A percentile compares a stretch with the other conserved stretches of the same genome.
Evolutionary conservation across 64 coral and sea anemone genomes (phyloP).

Genomic region (Dendronephthya gigantea): DNA sequence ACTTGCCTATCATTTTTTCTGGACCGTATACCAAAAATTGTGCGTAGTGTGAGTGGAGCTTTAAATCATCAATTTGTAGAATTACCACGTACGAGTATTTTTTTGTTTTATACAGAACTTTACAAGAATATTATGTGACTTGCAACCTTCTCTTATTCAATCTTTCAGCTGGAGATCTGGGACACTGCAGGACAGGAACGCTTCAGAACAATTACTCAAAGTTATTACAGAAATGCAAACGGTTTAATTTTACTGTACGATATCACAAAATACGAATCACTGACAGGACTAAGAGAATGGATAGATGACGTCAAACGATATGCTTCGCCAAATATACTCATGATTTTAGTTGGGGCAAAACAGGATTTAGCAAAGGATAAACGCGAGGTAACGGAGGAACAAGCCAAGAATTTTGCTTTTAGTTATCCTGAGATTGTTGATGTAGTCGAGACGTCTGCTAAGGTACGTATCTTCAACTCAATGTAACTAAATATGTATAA

Average conservation of each 20-base stretch:
- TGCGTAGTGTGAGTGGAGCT: too few species aligned
- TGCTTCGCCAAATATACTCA: constrained; percentile 74
- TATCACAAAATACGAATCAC: constrained; percentile 77
- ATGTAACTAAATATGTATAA: too few species aligned
- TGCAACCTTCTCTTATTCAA: not conserved
- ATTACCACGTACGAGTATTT: too few species aligned
- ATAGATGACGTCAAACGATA: constrained; percentile 92
- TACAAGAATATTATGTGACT: too few species aligned
- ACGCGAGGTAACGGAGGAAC: constrained; percentile 54
- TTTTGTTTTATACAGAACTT: too few species aligned
- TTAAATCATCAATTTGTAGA: too few species aligned
- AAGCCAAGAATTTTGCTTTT: constrained; percentile 62
- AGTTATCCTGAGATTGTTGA: constrained; percentile 70
- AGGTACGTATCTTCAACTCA: constrained; percentile 49
- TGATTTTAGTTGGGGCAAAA: constrained; percentile 82
- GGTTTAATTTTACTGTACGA: constrained; percentile 80
- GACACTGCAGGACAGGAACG: constrained; percentile 95
- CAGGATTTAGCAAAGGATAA: constrained; percentile 55
- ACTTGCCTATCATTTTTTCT: too few species aligned
- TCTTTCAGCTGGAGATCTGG: constrained; percentile 72
- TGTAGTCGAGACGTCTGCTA: constrained; percentile 71
- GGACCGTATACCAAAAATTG: too few species aligned
- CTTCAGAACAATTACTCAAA: constrained; percentile 90
- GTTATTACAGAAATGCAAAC: constrained; percentile 91
- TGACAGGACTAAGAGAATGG: constrained; percentile 81